Evolutionary conservation across 2,797 vertebrate species (phyloP).

Genomic region (Gymnocypris eckloni): DNA sequence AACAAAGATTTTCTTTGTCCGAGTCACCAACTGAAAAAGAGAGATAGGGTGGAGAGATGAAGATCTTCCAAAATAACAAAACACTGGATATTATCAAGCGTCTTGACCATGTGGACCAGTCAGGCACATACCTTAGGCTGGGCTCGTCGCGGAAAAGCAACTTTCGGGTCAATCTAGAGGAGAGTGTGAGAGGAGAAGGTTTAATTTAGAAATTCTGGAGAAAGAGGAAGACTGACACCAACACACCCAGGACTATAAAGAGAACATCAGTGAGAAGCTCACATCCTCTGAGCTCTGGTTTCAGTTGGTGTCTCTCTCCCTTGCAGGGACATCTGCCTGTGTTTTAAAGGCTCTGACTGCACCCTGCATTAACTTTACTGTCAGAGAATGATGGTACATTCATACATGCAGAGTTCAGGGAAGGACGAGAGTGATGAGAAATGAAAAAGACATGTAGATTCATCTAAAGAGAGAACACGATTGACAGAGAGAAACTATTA

Average conservation of each 20-base stretch:
- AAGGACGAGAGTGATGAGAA: slow-evolving; percentile 5
- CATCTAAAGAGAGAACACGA: slow-evolving; percentile 27
- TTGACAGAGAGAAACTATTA: slow-evolving; percentile 3
- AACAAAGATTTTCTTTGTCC: slow-evolving; percentile 99
- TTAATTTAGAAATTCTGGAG: slow-evolving; percentile 58
- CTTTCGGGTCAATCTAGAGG: slow-evolving; percentile 96
- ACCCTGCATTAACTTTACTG: slow-evolving; percentile 8
- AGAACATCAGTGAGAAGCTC: slow-evolving; percentile 31
- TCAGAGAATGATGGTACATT: slow-evolving; percentile 21
- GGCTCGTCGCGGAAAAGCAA: slow-evolving; percentile 96
- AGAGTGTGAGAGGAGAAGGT: slow-evolving; percentile 64
- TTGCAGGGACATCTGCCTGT: slow-evolving; percentile 25
- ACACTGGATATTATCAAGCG: slow-evolving; percentile 21
- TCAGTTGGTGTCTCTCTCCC: slow-evolving; percentile 17
- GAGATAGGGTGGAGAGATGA: slow-evolving; percentile 58
- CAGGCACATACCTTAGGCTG: slow-evolving; percentile 93
- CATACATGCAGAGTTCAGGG: background rate
- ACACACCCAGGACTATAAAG: slow-evolving; percentile 25
- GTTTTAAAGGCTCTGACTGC: slow-evolving; percentile 15
- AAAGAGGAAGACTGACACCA: slow-evolving; percentile 37
- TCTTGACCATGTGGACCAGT: slow-evolving; percentile 11
- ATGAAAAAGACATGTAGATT: slow-evolving; percentile 46
- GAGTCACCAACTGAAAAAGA: slow-evolving; percentile 91
- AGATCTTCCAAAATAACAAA: slow-evolving; percentile 1
- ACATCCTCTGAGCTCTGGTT: slow-evolving; percentile 31